These are phyloP conservation scores for Condylura cristata DNA, from an alignment of 2,113 vertebrate genomes.

Conservation along the genomic window DNA sequence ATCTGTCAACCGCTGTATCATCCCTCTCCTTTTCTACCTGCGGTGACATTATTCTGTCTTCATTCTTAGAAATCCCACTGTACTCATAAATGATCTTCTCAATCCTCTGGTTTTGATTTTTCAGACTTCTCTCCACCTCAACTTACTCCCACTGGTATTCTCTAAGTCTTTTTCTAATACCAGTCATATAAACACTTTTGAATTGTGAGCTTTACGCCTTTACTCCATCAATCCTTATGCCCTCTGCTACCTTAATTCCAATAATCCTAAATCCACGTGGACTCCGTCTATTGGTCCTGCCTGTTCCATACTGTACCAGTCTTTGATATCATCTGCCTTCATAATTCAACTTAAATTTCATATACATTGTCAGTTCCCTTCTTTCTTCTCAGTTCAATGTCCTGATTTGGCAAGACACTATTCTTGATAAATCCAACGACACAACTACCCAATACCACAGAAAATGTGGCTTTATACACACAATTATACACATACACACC, in stretches of 20 bases:
- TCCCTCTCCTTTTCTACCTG: background rate
- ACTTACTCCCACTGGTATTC: background rate
- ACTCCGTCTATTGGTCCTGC: background rate
- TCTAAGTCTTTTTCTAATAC: background rate
- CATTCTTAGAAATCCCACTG: background rate
- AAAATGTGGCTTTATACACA: background rate
- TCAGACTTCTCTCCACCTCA: background rate
- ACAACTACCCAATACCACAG: background rate
- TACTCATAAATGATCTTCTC: background rate
- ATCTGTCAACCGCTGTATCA: background rate
- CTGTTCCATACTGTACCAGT: background rate
- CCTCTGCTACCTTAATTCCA: background rate
- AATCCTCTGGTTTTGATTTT: background rate
- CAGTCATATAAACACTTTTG: background rate
- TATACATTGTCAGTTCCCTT: background rate
- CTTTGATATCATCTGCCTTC: background rate
- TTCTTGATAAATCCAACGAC: background rate
- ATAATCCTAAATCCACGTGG: too few relatives aligned
- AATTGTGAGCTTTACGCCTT: background rate
- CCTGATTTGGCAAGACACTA: background rate
- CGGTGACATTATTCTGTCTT: background rate
- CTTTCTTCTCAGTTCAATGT: background rate
- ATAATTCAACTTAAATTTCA: background rate
- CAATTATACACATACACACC: background rate
- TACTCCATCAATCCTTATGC: background rate